Evolutionary conservation across 2,888 invertebrate genomes (phyloP).

Genomic region (Germaria angustata): DNA sequence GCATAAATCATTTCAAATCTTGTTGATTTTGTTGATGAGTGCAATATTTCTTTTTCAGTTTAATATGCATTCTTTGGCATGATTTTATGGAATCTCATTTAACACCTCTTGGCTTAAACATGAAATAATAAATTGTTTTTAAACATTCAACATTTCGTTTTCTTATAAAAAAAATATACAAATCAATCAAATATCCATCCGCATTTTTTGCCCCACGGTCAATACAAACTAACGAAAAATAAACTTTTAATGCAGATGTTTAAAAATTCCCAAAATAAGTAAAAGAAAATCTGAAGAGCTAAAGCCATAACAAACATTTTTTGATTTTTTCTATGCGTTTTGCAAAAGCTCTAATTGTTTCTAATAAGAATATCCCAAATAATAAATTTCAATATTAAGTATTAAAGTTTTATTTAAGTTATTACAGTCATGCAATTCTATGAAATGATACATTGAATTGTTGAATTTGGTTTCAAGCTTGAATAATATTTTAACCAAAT

Average conservation of each 20-base stretch:
- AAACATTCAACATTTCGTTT: slow-evolving; percentile 18
- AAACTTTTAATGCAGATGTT: slow-evolving; percentile 41
- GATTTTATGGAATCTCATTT: slow-evolving; percentile 33
- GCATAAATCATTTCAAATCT: slow-evolving; percentile 47
- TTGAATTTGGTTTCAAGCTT: no score
- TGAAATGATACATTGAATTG: no score
- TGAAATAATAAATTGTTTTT: slow-evolving; percentile 47
- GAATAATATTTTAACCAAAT: no score
- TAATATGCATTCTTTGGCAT: background rate
- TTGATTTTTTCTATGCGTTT: no score
- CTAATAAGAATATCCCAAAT: no score
- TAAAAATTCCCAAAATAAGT: background rate
- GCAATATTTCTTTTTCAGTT: slow-evolving; percentile 40
- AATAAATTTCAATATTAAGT: no score
- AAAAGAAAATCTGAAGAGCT: background rate
- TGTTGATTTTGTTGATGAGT: slow-evolving; percentile 37
- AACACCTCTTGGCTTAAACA: slow-evolving; percentile 38
- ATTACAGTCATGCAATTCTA: no score
- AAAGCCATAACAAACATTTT: no score
- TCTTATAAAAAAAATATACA: background rate
- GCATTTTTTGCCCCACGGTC: slow-evolving; percentile 38
- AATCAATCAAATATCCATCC: slow-evolving; percentile 19
- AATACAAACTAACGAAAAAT: background rate
- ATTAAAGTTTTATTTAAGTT: no score
- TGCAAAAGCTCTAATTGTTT: no score